Evolutionary conservation across 92 coral and sea anemone genomes (phyloP), one percentile per base, ranked within the genome.

Genomic region (Hydrozoanthus gracilis): DNA sequence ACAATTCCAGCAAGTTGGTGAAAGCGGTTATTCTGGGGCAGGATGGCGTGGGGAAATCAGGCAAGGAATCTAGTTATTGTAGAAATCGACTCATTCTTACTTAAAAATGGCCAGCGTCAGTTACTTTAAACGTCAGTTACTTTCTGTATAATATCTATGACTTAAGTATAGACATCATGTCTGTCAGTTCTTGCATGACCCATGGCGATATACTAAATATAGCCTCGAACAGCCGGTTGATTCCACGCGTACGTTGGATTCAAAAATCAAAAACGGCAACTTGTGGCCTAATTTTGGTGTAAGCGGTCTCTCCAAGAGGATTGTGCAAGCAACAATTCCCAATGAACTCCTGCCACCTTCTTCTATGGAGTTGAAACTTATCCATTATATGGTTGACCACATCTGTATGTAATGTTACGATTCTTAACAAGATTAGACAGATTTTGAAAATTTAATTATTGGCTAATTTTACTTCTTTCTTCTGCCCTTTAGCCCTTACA

Each of bases 1-100:
- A 76, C 3, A 82, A 76, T 44, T 78, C 86, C 4, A 71, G 47
- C n/a, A 93, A 88, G 86, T 91, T 90, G 6, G 88, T 93, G 18
- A 90, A 89, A 52, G 96, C 89, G 13, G 92, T 93, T 7, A 67
- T 93, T 14, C 86, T 93, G 4, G 96, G 96, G 7, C 91, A 91
- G 56, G 96, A 91, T 82, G 96, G 96, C 45, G 96, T 93, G 54
- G 96, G 96, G 1, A 93, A 93, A 77, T 93, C 96, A 10, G 96
- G 96, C 91, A 51, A 78, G 39, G 39, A 27, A 27, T 27, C 39
- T 27, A 27, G 39, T 27, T 27, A 89, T 13, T 4, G 14, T 11
- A 11, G 8, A 27, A 67, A 67, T 45, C 76, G 11, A 39, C 51
- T 71, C 12, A 39, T 12, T 71, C 16, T 39, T 71, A 71, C 6